phyloP scores from a whole-genome alignment of 1,140 invertebrate species.

The Bombus ignitus region DNA sequence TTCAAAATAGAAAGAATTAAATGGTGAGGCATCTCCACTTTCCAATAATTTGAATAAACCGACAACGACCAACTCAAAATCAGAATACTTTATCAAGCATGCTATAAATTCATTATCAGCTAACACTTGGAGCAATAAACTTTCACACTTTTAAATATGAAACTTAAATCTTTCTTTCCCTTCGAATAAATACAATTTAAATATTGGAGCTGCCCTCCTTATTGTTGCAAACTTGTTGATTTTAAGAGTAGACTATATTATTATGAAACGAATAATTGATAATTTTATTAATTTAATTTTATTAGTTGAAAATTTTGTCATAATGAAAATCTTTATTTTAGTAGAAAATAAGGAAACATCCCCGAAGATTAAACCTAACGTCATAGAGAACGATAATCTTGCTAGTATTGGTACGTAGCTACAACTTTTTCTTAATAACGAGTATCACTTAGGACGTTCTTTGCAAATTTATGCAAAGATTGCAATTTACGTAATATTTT shows the following conservation, averaged over 20 bases:
- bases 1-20: not conserved
- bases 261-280: not conserved
- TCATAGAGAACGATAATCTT: too few relatives aligned
- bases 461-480: not conserved
- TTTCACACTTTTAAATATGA: not conserved
- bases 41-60: not conserved
- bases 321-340: not conserved
- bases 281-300: too few relatives aligned
- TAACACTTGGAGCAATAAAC: not conserved
- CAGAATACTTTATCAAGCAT: not conserved
- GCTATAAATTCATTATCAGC: not conserved
- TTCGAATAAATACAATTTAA: too few relatives aligned
- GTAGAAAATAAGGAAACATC: not conserved
- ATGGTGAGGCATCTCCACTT: not conserved
- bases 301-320: not conserved
- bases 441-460: too few relatives aligned
- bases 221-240: not conserved
- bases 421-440: not conserved
- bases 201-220: too few relatives aligned
- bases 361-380: rapidly evolving
- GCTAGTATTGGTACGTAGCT: not conserved
- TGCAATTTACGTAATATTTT: not conserved
- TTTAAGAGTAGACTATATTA: not conserved
- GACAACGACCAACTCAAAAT: not conserved
- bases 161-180: not conserved